phyloP scores from a whole-genome alignment of 2,888 invertebrate species.

The Allacma fusca region DNA sequence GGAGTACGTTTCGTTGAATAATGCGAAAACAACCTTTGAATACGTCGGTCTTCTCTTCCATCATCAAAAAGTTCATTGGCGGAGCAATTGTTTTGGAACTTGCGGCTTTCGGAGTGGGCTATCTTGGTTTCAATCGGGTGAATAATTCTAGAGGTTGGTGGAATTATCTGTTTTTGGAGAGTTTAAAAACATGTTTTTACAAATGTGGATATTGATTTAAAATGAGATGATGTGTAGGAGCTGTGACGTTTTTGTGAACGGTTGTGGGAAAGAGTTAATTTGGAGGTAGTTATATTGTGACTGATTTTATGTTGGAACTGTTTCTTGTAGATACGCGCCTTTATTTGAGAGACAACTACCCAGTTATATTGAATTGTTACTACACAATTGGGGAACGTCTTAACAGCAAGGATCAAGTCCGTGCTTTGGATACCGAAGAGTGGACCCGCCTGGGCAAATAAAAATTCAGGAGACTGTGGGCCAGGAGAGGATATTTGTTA shows the following conservation, averaged over 20 bases:
- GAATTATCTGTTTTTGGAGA: not conserved
- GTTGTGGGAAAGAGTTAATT: not conserved
- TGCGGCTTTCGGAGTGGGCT: conserved; percentile 46
- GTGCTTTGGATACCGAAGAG: conserved; percentile 46
- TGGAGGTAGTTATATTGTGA: not conserved
- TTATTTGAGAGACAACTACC: conserved; percentile 46
- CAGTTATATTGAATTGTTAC: conserved; percentile 54
- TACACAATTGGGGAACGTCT: conserved; percentile 56
- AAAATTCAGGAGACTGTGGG: no score
- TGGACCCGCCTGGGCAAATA: conserved; percentile 47
- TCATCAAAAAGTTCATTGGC: conserved; percentile 27
- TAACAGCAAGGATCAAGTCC: conserved; percentile 42
- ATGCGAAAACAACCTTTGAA: not conserved
- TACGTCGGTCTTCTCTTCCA: not conserved
- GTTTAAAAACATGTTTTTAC: not conserved
- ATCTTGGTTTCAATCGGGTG: conserved; percentile 47
- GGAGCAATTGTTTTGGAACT: conserved; percentile 50
- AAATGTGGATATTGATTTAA: not conserved
- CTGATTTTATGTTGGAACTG: not conserved
- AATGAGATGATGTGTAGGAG: not conserved
- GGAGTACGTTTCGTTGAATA: no score
- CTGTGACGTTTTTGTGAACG: not conserved
- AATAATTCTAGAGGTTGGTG: conserved; percentile 53
- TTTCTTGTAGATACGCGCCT: conserved; percentile 48
- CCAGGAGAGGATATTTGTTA: no score